These are phyloP conservation scores for Psophia crepitans DNA, from an alignment of 2,113 vertebrate species.

Conservation along the genomic window DNA sequence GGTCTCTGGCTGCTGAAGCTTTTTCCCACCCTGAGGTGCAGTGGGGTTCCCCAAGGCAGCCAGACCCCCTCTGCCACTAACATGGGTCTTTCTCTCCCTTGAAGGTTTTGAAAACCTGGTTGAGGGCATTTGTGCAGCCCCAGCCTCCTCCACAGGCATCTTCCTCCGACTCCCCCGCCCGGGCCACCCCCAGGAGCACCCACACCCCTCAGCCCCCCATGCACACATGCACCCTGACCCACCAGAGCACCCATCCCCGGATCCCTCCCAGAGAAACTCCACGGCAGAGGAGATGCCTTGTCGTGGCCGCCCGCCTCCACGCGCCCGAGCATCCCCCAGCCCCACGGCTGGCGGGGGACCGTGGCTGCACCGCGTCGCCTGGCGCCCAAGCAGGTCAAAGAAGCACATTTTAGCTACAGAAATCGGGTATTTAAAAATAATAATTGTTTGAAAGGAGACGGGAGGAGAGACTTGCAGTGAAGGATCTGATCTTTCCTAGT, in stretches of 20 bases:
- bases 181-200: background rate
- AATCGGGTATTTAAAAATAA: constrained; percentile 73
- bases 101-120: background rate
- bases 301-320: background rate
- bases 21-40: background rate
- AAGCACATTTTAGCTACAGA: constrained; percentile 80
- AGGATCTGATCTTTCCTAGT: constrained; percentile 26
- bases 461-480: constrained; percentile 25
- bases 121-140: background rate
- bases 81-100: accelerated
- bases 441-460: background rate
- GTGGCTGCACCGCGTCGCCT: constrained; percentile 19
- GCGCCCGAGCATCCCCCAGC: background rate
- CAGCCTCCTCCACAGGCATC: background rate
- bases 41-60: background rate
- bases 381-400: constrained; percentile 70
- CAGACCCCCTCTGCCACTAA: background rate
- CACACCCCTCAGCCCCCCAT: background rate
- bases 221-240: background rate
- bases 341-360: background rate
- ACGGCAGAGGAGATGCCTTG: background rate
- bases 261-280: constrained; percentile 43
- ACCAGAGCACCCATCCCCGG: background rate
- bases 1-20: background rate
- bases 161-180: background rate